phyloP scores from a whole-genome alignment of 2,888 invertebrate genomes.

The Venustoraphidia nigricollis region DNA sequence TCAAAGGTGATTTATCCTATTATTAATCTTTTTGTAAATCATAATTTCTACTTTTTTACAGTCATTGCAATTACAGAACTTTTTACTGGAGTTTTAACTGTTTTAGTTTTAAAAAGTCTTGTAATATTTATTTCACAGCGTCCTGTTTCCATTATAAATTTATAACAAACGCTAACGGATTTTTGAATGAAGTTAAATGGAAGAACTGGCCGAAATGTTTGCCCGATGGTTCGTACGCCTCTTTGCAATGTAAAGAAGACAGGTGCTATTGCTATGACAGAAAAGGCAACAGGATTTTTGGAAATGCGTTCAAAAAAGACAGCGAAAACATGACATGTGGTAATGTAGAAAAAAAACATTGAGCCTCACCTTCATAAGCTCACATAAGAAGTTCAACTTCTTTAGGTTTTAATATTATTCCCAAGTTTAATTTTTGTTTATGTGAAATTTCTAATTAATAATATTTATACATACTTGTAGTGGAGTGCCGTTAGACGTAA shows the following conservation, averaged over 20 bases:
- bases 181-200: conserved; percentile 12
- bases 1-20: too few species aligned
- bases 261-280: conserved; percentile 51
- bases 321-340: conserved; percentile 49
- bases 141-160: conserved; percentile 13
- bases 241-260: conserved; percentile 53
- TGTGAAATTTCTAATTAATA: too few species aligned
- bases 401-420: too few species aligned
- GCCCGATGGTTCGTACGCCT: conserved; percentile 38
- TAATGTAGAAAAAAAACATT: conserved; percentile 20
- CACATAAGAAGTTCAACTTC: too few species aligned
- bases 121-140: conserved; percentile 7
- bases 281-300: conserved; percentile 45
- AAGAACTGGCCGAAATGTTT: conserved; percentile 31
- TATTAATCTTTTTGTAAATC: too few species aligned
- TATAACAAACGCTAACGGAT: neutral
- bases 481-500: too few species aligned
- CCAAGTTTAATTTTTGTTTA: too few species aligned
- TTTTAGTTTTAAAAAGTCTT: conserved; percentile 7
- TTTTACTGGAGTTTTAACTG: conserved; percentile 5
- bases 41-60: too few species aligned
- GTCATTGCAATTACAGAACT: too few species aligned
- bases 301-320: conserved; percentile 42
- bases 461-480: too few species aligned
- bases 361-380: too few species aligned